Evolutionary conservation across 2,888 invertebrate genomes (phyloP).

Genomic region (Eremobia ochroleuca): DNA sequence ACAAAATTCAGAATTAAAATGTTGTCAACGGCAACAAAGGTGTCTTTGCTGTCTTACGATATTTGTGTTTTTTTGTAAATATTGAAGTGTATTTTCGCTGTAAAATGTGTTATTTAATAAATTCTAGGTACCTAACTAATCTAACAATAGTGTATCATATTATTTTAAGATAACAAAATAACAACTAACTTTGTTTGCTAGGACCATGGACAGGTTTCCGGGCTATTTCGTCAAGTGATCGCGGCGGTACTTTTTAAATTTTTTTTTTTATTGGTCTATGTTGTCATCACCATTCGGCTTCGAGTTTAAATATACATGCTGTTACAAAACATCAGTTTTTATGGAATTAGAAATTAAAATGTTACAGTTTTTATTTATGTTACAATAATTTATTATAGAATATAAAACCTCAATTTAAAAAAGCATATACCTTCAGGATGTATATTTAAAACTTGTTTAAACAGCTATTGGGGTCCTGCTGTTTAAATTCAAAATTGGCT

Average conservation of each 20-base stretch:
- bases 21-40: neutral
- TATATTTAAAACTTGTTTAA: constrained; percentile 39
- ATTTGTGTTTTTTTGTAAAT: constrained; percentile 26
- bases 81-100: neutral
- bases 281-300: constrained; percentile 55
- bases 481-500: constrained; percentile 45
- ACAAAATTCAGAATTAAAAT: neutral
- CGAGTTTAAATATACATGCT: constrained; percentile 52
- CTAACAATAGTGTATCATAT: constrained; percentile 31
- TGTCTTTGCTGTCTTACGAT: too few relatives aligned
- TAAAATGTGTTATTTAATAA: constrained; percentile 1
- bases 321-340: neutral
- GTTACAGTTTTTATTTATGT: neutral
- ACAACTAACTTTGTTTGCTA: constrained; percentile 85
- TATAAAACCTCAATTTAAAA: neutral
- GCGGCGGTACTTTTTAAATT: constrained; percentile 83
- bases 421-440: neutral
- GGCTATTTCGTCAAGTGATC: constrained; percentile 81
- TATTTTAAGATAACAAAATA: constrained; percentile 60
- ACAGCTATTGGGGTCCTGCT: constrained; percentile 32
- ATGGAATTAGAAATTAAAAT: neutral
- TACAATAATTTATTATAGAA: too few relatives aligned
- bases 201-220: constrained; percentile 86
- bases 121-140: constrained; percentile 14
- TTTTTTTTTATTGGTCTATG: constrained; percentile 63